phyloP scores from a whole-genome alignment of 2,888 invertebrate species.

The Caenorhabditis sp. region DNA sequence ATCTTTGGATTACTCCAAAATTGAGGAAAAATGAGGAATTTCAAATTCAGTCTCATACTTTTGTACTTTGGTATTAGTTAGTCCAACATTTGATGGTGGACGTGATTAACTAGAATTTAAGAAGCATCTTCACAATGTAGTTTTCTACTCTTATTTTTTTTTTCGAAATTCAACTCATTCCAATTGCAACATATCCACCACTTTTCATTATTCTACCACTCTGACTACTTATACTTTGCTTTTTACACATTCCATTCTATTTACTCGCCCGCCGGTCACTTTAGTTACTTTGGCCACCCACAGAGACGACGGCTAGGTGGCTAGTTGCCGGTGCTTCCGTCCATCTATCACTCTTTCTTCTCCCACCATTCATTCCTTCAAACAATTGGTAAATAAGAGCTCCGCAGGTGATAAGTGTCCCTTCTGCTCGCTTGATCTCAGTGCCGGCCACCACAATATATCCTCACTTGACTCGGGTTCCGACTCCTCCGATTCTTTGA shows the following conservation, averaged over 20 bases:
- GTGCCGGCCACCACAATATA: conserved; percentile 16
- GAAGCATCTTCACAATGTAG: no score
- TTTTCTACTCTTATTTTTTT: no score
- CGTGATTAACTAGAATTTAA: no score
- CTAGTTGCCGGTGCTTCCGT: conserved; percentile 7
- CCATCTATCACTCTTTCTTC: conserved; percentile 12
- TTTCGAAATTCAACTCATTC: no score
- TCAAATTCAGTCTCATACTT: no score
- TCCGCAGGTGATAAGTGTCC: conserved; percentile 52
- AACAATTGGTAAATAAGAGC: conserved; percentile 34
- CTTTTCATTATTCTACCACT: not conserved
- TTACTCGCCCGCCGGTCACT: conserved; percentile 22
- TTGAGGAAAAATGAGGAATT: not conserved
- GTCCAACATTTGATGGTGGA: no score
- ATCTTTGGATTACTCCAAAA: not conserved
- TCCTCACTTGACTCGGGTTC: conserved; percentile 40
- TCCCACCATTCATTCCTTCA: not conserved
- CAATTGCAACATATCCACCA: not conserved
- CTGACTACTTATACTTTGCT: not conserved
- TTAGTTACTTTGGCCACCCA: conserved; percentile 28
- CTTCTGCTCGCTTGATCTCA: conserved; percentile 16
- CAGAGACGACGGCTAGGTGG: conserved; percentile 14
- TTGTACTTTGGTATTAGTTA: no score
- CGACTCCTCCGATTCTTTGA: conserved; percentile 18
- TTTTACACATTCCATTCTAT: not conserved